These are phyloP conservation scores for Crotalus horridus DNA, from an alignment of 2,113 vertebrate species.

Conservation along the genomic window DNA sequence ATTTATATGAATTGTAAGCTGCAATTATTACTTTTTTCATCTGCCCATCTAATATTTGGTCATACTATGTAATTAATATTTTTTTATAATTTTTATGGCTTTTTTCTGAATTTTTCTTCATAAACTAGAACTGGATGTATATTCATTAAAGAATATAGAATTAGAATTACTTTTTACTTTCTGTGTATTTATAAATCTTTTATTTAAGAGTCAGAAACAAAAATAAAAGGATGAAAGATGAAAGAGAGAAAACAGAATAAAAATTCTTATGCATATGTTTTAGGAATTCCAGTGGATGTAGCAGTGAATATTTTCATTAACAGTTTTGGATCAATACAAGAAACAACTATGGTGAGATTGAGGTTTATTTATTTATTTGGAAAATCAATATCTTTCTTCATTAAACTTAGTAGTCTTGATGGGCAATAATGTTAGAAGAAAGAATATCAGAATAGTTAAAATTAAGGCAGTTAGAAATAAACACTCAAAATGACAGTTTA, in stretches of 20 bases:
- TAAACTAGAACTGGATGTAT: neutral
- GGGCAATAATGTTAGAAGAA: neutral
- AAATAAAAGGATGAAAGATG: slow-evolving; percentile 15
- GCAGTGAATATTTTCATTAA: slow-evolving; percentile 99
- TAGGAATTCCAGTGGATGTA: slow-evolving; percentile 96
- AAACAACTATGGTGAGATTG: slow-evolving; percentile 94
- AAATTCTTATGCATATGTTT: slow-evolving; percentile 40
- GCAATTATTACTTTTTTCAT: neutral
- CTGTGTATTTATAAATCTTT: slow-evolving; percentile 1
- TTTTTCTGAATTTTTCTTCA: neutral
- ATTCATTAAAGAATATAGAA: neutral
- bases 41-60: neutral
- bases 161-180: neutral
- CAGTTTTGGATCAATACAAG: slow-evolving; percentile 98
- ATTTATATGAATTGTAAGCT: neutral
- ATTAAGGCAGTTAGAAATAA: neutral
- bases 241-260: slow-evolving; percentile 33
- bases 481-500: neutral
- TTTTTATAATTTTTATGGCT: neutral
- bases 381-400: neutral
- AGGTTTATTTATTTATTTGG: neutral
- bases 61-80: neutral
- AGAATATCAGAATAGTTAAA: neutral
- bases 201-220: neutral
- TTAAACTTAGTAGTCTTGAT: neutral